Evolutionary conservation across 2,113 vertebrate species (phyloP).

Genomic region (Crotophaga sulcirostris): DNA sequence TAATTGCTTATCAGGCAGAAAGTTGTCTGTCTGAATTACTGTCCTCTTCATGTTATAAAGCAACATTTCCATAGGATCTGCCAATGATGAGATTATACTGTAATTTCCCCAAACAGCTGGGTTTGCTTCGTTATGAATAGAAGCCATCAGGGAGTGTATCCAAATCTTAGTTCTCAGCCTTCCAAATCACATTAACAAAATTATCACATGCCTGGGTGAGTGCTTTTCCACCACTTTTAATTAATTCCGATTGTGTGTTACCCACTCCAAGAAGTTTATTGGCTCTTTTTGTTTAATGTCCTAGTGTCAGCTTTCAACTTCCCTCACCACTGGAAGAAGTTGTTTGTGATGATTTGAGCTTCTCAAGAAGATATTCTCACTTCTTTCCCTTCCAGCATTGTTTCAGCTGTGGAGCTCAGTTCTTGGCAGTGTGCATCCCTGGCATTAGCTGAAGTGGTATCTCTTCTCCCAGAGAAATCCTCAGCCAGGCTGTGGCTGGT

Average conservation of each 20-base stretch:
- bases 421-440: neutral
- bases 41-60: neutral
- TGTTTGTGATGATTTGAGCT: neutral
- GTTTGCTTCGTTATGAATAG: neutral
- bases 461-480: neutral
- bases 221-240: neutral
- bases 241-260: neutral
- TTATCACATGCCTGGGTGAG: neutral
- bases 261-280: neutral
- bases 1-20: neutral
- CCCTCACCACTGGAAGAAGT: neutral
- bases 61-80: constrained; percentile 3
- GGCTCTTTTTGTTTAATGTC: neutral
- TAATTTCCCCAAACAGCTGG: constrained; percentile 47
- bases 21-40: neutral
- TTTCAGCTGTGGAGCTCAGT: neutral
- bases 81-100: constrained; percentile 31
- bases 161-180: constrained; percentile 33
- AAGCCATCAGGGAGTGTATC: neutral
- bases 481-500: neutral
- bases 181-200: constrained; percentile 36
- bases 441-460: neutral
- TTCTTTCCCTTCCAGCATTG: neutral
- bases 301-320: neutral
- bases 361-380: neutral